Percentiles rank a stretch among this genome's conserved stretches.
phyloP scores from a whole-genome alignment of 2,113 vertebrate species.

The Willisornis vidua region DNA sequence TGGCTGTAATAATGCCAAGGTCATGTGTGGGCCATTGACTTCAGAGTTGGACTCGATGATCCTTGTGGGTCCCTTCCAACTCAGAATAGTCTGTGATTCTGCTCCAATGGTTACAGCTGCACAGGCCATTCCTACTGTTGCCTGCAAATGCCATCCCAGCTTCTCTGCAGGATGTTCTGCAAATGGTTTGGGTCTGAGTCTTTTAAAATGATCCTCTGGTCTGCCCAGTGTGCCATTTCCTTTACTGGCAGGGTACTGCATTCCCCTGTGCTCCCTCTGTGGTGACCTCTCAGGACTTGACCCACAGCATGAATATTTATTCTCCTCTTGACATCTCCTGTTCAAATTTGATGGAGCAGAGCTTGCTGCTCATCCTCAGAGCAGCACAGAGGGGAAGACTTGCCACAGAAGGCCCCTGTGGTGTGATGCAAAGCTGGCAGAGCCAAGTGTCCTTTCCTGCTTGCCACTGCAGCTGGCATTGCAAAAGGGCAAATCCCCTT shows the following conservation, averaged over 20 bases:
- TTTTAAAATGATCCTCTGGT: neutral
- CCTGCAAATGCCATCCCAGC: neutral
- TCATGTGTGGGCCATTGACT: neutral
- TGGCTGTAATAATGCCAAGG: too few species aligned
- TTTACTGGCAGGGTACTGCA: fast-evolving
- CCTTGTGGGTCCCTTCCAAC: too few species aligned
- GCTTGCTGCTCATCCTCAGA: neutral
- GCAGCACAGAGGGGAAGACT: neutral
- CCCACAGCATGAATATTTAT: neutral
- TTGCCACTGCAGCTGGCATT: neutral
- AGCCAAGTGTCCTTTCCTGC: neutral
- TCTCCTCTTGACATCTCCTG: neutral
- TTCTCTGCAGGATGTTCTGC: neutral
- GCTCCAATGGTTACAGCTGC: neutral
- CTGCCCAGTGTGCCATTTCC: neutral
- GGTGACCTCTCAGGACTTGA: neutral
- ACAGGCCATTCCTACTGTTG: neutral
- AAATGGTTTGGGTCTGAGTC: neutral
- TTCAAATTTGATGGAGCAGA: neutral
- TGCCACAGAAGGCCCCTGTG: neutral
- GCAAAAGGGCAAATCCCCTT: neutral
- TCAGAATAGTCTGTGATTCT: neutral
- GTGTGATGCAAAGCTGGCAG: neutral
- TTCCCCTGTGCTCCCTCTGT: neutral
- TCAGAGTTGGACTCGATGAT: too few species aligned